phyloP scores from a whole-genome alignment of 2,113 vertebrate genomes.

The Electrona antarctica region DNA sequence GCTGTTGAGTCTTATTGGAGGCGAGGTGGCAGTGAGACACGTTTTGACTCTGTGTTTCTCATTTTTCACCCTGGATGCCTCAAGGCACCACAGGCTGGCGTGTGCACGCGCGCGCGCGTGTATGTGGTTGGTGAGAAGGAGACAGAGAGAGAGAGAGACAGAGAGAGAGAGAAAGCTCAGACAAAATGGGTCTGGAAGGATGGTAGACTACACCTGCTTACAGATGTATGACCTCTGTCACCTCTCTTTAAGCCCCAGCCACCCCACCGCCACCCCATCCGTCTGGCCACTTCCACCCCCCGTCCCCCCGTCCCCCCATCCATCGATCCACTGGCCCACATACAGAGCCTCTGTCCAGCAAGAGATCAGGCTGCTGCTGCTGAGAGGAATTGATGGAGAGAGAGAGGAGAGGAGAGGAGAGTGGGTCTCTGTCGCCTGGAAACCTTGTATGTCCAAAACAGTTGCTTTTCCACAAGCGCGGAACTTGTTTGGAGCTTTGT shows the following conservation, averaged over 20 bases:
- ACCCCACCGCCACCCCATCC: not conserved
- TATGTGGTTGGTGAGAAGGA: not conserved
- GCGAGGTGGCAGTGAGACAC: constrained; percentile 2
- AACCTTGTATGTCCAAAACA: too few species aligned
- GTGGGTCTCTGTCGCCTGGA: too few species aligned
- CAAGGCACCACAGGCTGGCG: constrained; percentile 7
- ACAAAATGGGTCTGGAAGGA: not conserved
- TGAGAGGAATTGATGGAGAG: not conserved
- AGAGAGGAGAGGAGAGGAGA: not conserved
- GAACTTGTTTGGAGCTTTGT: not conserved
- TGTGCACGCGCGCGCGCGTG: not conserved
- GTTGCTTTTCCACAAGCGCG: too few species aligned
- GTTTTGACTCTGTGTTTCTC: constrained; percentile 42
- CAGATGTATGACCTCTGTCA: constrained; percentile 36
- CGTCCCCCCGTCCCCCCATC: constrained; percentile 5
- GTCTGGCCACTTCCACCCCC: not conserved
- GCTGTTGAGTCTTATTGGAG: constrained; percentile 1
- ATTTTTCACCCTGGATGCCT: constrained; percentile 50
- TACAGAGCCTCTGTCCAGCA: too few species aligned
- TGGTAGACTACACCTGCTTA: constrained; percentile 12
- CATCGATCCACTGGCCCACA: constrained; percentile 19
- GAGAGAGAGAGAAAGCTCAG: not conserved
- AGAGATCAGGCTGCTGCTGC: too few species aligned
- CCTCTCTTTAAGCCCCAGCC: not conserved
- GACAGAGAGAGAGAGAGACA: not conserved